phyloP scores from a whole-genome alignment of 2,113 vertebrate species.

The Epinephelus cyanopodus region DNA sequence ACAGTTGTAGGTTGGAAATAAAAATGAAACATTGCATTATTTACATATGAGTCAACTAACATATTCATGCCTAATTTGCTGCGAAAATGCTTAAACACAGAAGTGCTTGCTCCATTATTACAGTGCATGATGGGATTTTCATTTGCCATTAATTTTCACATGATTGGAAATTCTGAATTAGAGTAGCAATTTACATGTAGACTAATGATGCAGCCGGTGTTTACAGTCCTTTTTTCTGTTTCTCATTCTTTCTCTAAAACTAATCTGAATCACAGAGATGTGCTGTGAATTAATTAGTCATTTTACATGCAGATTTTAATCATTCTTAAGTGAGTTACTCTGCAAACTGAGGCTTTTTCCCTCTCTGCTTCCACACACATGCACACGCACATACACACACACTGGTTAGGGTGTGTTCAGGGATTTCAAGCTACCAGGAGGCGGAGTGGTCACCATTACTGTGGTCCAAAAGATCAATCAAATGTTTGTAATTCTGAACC shows the following conservation, averaged over 20 bases:
- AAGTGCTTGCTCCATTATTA: slow-evolving; percentile 24
- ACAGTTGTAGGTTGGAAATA: neutral
- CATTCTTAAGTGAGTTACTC: slow-evolving; percentile 20
- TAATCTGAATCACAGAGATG: neutral
- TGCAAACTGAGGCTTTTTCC: neutral
- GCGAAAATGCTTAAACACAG: slow-evolving; percentile 18
- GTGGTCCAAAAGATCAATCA: slow-evolving; percentile 53
- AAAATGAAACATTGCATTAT: neutral
- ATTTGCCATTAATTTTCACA: slow-evolving; percentile 37
- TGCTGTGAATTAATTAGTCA: neutral
- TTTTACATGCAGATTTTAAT: slow-evolving; percentile 28
- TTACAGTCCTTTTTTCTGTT: slow-evolving; percentile 1
- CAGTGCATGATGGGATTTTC: slow-evolving; percentile 34
- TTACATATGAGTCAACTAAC: neutral
- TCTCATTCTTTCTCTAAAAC: neutral
- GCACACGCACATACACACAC: slow-evolving; percentile 2
- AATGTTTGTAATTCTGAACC: slow-evolving; percentile 56
- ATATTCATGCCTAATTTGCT: slow-evolving; percentile 15
- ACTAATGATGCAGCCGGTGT: slow-evolving; percentile 5
- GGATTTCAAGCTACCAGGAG: slow-evolving; percentile 37
- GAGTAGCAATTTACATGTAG: slow-evolving; percentile 19
- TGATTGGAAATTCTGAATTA: slow-evolving; percentile 24
- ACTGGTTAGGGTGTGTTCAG: slow-evolving; percentile 60
- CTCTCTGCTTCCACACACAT: neutral
- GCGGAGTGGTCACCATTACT: slow-evolving; percentile 61